Evolutionary conservation across 2,888 invertebrate species (phyloP), one percentile per base, ranked within the genome.

Genomic region (Tachina grossa): DNA sequence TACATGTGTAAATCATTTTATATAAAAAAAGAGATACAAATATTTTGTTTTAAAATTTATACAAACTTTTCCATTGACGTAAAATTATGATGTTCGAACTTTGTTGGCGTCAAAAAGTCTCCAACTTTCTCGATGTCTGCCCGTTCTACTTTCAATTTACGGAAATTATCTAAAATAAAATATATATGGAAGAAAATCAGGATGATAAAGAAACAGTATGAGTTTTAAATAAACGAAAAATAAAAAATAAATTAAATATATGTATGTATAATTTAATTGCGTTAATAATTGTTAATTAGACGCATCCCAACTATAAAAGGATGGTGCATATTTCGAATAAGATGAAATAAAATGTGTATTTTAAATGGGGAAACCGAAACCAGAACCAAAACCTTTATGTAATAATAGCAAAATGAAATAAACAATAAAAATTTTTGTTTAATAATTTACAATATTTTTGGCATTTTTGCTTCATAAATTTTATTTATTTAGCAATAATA

Each of bases 51-150:
- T 11, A 84, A 76, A 31, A 45, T 53, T 14, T 81, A 88, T 89
- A 90, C 92, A 89, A 90, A 93, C 89, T 93, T 92, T 92, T 95
- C 95, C 95, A 98, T 95, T 89, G 94, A 94, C n/a, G 91, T 90
- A 92, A 95, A 97, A 93, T 97, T 95, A 93, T 98, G 98, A 92
- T 98, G 97, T 87, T 93, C 93, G 93, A 96, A 97, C 89, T 94
- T 94, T 13, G 93, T 94, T 89, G 94, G 91, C 53, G 92, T 91
- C 41, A 93, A 84, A 88, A 94, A 94, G 69, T 93, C 93, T 87
- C 92, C 89, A 82, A 91, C 89, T 78, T 89, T 87, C 79, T 89
- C 84, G 65, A 88, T 76, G 43, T 83, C 89, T 16, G 90, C 88
- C 13, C 90, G 91, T 80, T 89, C 90, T 75, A 90, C 90, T 90